Evolutionary conservation across 2,113 vertebrate species (phyloP), one percentile per base, ranked within the genome.

Genomic region (Sinocyclocheilus rhinocerous): DNA sequence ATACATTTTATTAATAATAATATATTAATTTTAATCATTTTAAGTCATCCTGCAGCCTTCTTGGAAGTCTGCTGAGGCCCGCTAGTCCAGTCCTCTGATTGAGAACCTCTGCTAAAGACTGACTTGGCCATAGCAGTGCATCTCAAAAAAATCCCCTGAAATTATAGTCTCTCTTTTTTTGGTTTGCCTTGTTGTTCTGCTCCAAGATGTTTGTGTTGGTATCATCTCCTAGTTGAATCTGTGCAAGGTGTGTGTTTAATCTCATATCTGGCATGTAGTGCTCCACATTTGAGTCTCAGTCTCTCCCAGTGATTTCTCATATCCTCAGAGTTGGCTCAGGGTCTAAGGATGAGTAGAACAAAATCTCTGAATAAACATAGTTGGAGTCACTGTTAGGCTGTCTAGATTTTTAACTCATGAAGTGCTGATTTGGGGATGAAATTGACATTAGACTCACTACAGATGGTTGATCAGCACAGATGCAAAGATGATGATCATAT

Each of bases 311-410:
- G 42, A 16, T 75, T 75, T 75, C n/a, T 75, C 6, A 75, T 24
- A 16, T 75, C 72, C 42, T 75, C 12, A 75, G 39, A 42, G 12
- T 48, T 75, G 72, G 36, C 70, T 45, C 36, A 75, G 39, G 39
- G 39, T 39, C 20, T 55, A 6, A 50, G 59, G 20, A 48, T 33
- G 10, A 29, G 63, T 48, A 59, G 72, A 84, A 59, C 52, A 22
- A 59, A n/a, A n/a, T n/a, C n/a, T n/a, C n/a, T n/a, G n/a, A 48
- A 52, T 69, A 50, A 82, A 69, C 36, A 22, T 81, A 36, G 39
- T 16, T 24, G 61, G 22, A 20, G 8, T 50, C n/a, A 20, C 39
- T 69, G 61, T 33, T 24, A 50, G 39, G 13, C 26, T 42, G 11
- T 29, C 24, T n/a, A 48, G 80, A 63, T 70, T 69, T 50, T 70